A percentile compares a stretch with the other conserved stretches of the same genome.
Conservation (phyloP, 2,113 vertebrate species). For the Pterocles gutturalis region DNA sequence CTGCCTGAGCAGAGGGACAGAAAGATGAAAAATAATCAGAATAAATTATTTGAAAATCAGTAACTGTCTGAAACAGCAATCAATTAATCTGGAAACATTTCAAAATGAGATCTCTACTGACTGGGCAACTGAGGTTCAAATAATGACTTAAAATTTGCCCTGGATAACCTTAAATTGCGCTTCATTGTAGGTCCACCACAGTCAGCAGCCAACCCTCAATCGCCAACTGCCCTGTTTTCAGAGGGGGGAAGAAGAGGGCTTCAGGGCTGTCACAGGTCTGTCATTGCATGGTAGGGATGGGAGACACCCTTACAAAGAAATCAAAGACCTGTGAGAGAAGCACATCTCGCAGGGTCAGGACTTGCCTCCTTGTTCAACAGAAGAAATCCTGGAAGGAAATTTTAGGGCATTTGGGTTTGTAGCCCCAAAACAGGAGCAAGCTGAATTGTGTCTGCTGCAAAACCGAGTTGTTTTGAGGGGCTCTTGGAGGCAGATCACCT, state of each 20-base stretch:
- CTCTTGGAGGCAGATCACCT: background rate
- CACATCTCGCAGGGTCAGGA: background rate
- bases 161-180: background rate
- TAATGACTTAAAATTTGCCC: background rate
- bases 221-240: background rate
- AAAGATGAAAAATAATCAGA: constrained; percentile 21
- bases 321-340: background rate
- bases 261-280: background rate
- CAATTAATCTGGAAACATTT: constrained; percentile 17
- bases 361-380: background rate
- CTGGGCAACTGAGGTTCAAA: background rate
- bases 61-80: constrained; percentile 26
- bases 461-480: background rate
- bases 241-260: background rate
- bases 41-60: constrained; percentile 55
- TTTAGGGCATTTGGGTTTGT: background rate
- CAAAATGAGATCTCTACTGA: background rate
- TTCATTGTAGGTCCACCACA: background rate
- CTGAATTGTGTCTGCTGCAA: background rate
- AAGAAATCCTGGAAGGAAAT: background rate
- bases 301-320: background rate
- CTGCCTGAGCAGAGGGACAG: background rate
- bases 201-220: background rate
- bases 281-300: background rate
- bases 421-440: background rate